A percentile compares a stretch with the other conserved stretches of the same genome.
These are phyloP conservation scores for Zelostemma sp. DNA, from an alignment of 1,140 invertebrate species.

Conservation along the genomic window DNA sequence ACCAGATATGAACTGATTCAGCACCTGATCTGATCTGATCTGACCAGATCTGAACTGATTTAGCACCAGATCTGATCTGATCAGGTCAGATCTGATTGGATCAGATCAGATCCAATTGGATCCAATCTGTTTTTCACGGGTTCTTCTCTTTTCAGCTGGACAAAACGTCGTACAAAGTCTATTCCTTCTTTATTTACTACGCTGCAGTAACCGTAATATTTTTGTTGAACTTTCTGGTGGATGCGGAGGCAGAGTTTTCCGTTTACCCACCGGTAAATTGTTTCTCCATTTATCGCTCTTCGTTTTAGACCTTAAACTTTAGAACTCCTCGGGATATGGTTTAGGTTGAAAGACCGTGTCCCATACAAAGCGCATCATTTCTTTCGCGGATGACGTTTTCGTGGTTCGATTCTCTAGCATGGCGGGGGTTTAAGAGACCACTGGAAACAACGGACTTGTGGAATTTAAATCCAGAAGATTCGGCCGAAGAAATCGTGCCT, in stretches of 20 bases:
- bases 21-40: too few species aligned
- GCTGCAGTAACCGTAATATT: neutral
- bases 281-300: neutral
- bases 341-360: slow-evolving; percentile 83
- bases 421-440: slow-evolving; percentile 86
- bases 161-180: slow-evolving; percentile 64
- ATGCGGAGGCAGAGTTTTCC: slow-evolving; percentile 10
- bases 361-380: slow-evolving; percentile 88
- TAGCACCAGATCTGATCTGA: too few species aligned
- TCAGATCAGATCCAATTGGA: too few species aligned
- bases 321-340: slow-evolving; percentile 8
- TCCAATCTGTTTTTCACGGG: too few species aligned
- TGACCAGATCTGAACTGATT: too few species aligned
- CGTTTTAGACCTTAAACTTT: too few species aligned
- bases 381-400: slow-evolving; percentile 89
- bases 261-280: neutral
- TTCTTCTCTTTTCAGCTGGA: neutral
- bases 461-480: slow-evolving; percentile 89
- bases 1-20: too few species aligned
- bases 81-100: too few species aligned
- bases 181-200: slow-evolving; percentile 73
- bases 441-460: slow-evolving; percentile 87
- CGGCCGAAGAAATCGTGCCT: slow-evolving; percentile 83
- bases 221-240: slow-evolving; percentile 6
- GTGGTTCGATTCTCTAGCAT: slow-evolving; percentile 91